A percentile compares a stretch with the other conserved stretches of the same genome.
These are phyloP conservation scores for Cynoglossus semilaevis DNA, from an alignment of 2,113 vertebrate genomes.

Conservation along the genomic window DNA sequence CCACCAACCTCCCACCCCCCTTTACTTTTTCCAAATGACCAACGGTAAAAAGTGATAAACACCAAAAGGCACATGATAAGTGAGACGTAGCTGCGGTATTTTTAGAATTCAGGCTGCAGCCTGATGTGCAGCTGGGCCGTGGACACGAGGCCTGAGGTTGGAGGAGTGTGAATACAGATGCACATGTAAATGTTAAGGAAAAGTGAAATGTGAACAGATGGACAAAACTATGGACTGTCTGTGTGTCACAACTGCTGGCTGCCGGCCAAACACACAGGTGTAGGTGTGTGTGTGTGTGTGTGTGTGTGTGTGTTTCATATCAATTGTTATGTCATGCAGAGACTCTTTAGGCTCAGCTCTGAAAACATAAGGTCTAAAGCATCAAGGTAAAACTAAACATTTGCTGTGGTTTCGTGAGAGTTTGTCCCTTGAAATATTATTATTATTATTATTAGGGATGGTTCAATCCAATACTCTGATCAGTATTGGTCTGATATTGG, in stretches of 20 bases:
- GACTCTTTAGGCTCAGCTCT: neutral
- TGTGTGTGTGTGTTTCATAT: neutral
- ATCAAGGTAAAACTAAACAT: no score
- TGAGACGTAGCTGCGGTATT: no score
- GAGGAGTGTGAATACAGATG: constrained; percentile 47
- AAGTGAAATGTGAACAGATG: constrained; percentile 47
- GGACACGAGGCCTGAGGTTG: constrained; percentile 29
- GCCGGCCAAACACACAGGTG: constrained; percentile 38
- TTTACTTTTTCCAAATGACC: constrained; percentile 49
- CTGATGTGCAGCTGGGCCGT: neutral
- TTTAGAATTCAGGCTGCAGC: constrained; percentile 30
- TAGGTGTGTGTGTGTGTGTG: constrained; percentile 12
- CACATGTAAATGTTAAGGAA: constrained; percentile 19
- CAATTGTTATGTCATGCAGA: neutral
- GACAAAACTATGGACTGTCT: constrained; percentile 35
- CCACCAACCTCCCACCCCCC: neutral
- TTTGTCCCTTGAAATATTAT: no score
- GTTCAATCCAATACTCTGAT: no score
- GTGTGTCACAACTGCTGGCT: constrained; percentile 37
- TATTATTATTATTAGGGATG: no score
- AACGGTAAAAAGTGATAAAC: constrained; percentile 10
- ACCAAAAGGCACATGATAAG: no score
- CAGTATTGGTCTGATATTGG: no score
- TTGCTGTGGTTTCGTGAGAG: no score
- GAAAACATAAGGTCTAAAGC: neutral